These are phyloP conservation scores for Apomyelois bistriatella DNA, from an alignment of 2,888 invertebrate species.

Conservation along the genomic window DNA sequence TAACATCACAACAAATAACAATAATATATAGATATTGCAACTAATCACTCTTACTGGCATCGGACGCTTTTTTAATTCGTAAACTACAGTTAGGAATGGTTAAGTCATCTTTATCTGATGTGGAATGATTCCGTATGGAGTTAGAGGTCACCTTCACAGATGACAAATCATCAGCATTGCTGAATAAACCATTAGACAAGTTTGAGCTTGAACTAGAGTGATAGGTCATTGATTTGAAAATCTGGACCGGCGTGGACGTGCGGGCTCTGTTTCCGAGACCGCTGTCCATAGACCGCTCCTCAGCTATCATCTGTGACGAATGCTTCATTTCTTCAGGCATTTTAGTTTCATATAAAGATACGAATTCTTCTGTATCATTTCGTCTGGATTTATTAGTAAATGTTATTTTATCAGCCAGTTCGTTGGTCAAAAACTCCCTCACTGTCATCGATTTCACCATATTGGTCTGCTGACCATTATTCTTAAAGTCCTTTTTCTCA, in stretches of 20 bases:
- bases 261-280: conserved; percentile 58
- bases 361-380: conserved; percentile 56
- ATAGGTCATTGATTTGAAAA: conserved; percentile 64
- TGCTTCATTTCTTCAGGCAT: conserved; percentile 65
- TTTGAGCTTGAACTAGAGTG: conserved; percentile 73
- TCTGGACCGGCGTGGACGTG: conserved; percentile 80
- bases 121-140: conserved; percentile 66
- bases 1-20: conserved; percentile 13
- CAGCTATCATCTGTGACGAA: conserved; percentile 31
- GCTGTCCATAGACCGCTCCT: conserved; percentile 49
- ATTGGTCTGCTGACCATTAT: conserved; percentile 60
- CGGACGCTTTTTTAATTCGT: conserved; percentile 56
- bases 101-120: conserved; percentile 69
- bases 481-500: conserved; percentile 36
- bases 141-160: conserved; percentile 75
- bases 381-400: conserved; percentile 54
- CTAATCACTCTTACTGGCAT: conserved; percentile 63
- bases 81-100: conserved; percentile 73
- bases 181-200: conserved; percentile 68
- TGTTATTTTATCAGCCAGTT: conserved; percentile 67
- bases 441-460: conserved; percentile 66
- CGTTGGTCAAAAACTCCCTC: conserved; percentile 68
- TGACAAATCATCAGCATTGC: conserved; percentile 77
- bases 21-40: conserved; percentile 14
- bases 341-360: conserved; percentile 66